Base-by-base conservation (phyloP, 1,140 invertebrate genomes). In the Lepidurus apus region DNA sequence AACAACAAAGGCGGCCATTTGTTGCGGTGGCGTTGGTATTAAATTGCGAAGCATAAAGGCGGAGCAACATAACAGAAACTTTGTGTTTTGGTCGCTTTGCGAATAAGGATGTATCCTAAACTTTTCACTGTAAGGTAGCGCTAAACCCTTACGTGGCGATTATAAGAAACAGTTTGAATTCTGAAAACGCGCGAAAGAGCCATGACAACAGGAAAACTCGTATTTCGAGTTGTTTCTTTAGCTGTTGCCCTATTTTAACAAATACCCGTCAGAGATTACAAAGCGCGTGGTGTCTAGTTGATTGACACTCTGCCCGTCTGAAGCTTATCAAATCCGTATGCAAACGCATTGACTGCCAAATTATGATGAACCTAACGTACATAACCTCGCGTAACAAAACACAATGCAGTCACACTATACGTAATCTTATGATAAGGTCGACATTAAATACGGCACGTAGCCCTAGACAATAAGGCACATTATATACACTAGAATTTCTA, bases 251-350 rank as follows among this genome's bases (percentile, higher is more conserved):
- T 65, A 17, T 13, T 65, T 17, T 13, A n/a, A 65, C 53, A n/a
- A 65, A 65, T 4, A 34, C 34, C 34, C 34, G 0, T 17, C 53
- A 21, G 53, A 21, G 53, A n/a, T 65, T 65, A 7, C 53, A 21
- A 65, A 65, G 53, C 53, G 53, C 53, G 53, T 65, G 53, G 53
- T 65, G 17, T 65, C 17, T 65, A 7, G 17, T n/a, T n/a, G n/a
- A 13, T n/a, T n/a, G 53, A 65, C 21, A 65, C 53, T 65, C 53
- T 65, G 53, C 53, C 53, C 53, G 53, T 65, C 53, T 65, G 53
- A 65, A 65, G 17, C 53, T 65, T 65, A 65, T 65, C 53, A 65
- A n/a, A 17, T n/a, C 17, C 21, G 17, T 65, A n/a, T 13, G 53
- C 53, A 65, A n/a, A n/a, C 53, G 53, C 4, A 65, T 13, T n/a